Evolutionary conservation across 2,888 invertebrate species (phyloP).

Genomic region (Diadegma fenestrale): DNA sequence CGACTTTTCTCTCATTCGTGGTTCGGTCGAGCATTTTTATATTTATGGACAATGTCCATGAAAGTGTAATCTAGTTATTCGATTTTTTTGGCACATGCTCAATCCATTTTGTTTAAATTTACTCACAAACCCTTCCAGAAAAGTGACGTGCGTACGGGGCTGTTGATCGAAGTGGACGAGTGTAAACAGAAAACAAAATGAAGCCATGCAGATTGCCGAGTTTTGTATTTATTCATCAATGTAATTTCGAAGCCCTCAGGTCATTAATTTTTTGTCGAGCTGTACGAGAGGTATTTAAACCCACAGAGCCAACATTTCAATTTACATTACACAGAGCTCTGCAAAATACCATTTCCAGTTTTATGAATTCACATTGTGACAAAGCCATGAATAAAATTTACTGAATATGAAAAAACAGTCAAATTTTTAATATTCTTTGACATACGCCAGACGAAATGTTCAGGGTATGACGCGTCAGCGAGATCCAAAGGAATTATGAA

Average conservation of each 20-base stretch:
- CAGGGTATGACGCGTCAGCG: too few relatives aligned
- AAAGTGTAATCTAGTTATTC: neutral
- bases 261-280: slow-evolving; percentile 42
- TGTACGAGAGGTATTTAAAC: slow-evolving; percentile 4
- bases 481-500: too few relatives aligned
- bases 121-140: neutral
- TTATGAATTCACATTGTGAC: neutral
- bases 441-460: too few relatives aligned
- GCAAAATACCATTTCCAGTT: neutral
- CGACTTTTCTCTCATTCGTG: neutral
- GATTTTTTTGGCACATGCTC: neutral
- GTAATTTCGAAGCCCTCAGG: slow-evolving; percentile 24
- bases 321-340: neutral
- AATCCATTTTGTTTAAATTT: neutral
- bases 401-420: neutral
- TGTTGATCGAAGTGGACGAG: neutral
- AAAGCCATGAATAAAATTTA: too few relatives aligned
- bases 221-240: slow-evolving; percentile 34
- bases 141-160: neutral
- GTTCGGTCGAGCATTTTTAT: neutral
- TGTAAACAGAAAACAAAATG: slow-evolving; percentile 18
- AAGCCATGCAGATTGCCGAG: slow-evolving; percentile 34
- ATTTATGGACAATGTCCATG: neutral
- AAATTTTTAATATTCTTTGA: neutral
- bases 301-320: slow-evolving; percentile 63